These are phyloP conservation scores for Bufo bufo DNA, from an alignment of 2,113 vertebrate genomes.

Conservation along the genomic window DNA sequence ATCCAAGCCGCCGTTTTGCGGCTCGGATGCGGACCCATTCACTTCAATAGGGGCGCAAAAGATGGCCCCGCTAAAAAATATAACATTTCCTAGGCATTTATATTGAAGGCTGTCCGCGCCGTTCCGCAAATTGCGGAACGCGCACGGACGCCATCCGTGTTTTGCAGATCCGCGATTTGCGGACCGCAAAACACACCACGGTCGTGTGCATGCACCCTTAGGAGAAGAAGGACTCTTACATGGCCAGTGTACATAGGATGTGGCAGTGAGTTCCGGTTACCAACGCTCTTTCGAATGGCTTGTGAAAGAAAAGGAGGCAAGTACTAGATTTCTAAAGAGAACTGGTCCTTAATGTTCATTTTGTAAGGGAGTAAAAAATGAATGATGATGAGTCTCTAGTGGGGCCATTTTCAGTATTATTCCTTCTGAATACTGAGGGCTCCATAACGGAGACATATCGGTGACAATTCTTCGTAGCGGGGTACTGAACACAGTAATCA, in stretches of 20 bases:
- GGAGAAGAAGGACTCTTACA: background rate
- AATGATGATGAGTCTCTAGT: background rate
- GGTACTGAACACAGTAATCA: background rate
- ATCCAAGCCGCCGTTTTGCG: too few relatives aligned
- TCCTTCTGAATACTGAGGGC: background rate
- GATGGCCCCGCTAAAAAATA: too few relatives aligned
- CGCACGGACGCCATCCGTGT: too few relatives aligned
- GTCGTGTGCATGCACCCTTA: background rate
- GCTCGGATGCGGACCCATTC: too few relatives aligned
- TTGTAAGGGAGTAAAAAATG: background rate
- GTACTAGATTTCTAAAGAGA: background rate
- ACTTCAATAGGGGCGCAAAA: too few relatives aligned
- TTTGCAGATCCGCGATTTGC: too few relatives aligned
- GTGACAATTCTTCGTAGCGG: background rate
- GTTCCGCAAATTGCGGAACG: too few relatives aligned
- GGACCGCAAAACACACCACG: too few relatives aligned
- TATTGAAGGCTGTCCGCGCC: too few relatives aligned
- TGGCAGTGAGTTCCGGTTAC: background rate
- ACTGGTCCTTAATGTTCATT: background rate
- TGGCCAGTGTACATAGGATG: background rate
- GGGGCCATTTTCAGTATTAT: background rate
- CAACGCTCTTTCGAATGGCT: background rate
- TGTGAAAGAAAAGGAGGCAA: background rate
- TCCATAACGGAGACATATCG: background rate
- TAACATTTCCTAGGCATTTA: too few relatives aligned